Conservation (phyloP, 1,140 invertebrate genomes). For the Eriosoma lanigerum region DNA sequence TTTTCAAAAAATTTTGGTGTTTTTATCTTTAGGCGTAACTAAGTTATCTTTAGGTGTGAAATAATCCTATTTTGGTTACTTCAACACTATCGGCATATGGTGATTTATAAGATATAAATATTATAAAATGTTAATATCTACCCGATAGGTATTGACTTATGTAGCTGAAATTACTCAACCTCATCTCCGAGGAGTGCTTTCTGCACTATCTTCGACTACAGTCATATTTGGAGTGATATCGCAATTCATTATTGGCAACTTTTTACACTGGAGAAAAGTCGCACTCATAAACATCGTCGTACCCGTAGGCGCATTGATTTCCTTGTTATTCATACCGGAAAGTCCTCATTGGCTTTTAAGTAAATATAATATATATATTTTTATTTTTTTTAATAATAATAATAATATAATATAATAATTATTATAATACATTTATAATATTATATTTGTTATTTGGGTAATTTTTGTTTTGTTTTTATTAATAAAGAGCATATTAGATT, state of each 20-base stretch:
- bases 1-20: too few relatives aligned
- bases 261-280: conserved; percentile 70
- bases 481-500: too few relatives aligned
- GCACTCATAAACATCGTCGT: conserved; percentile 68
- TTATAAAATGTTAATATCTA: not conserved
- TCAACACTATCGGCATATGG: too few relatives aligned
- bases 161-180: conserved; percentile 79
- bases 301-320: conserved; percentile 67
- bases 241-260: conserved; percentile 64
- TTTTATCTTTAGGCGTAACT: too few relatives aligned
- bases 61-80: too few relatives aligned
- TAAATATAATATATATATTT: conserved; percentile 53
- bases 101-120: too few relatives aligned
- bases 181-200: conserved; percentile 71
- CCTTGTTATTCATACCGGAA: conserved; percentile 72
- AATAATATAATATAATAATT: too few relatives aligned
- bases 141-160: conserved; percentile 71
- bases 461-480: too few relatives aligned
- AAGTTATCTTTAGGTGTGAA: too few relatives aligned
- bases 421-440: too few relatives aligned
- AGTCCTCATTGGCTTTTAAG: conserved; percentile 73
- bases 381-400: not conserved
- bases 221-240: conserved; percentile 73
- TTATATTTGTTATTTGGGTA: too few relatives aligned
- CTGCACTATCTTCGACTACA: conserved; percentile 71